These are phyloP conservation scores for Betta splendens DNA, from an alignment of 2,797 vertebrate species.

Conservation along the genomic window DNA sequence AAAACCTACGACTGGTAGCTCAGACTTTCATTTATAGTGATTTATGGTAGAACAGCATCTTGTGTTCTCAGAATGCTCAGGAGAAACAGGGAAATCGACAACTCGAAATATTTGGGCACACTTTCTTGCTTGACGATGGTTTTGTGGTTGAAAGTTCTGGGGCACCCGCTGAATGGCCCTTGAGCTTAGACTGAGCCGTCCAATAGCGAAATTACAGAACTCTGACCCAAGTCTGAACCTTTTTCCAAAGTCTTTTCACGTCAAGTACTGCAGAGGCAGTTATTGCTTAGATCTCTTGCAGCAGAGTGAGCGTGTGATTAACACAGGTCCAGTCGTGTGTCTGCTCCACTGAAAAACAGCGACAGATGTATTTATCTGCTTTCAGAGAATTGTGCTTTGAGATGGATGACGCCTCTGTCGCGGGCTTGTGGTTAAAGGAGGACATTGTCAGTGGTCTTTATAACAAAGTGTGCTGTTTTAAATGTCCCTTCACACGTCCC, in stretches of 20 bases:
- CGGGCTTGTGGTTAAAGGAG: constrained; percentile 27
- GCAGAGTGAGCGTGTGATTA: constrained; percentile 34
- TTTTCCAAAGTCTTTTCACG: neutral
- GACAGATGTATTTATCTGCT: constrained; percentile 50
- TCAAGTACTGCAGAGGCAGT: constrained; percentile 9
- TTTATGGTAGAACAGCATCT: too few relatives aligned
- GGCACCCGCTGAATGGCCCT: neutral
- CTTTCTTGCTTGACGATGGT: neutral
- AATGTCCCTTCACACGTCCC: constrained; percentile 32
- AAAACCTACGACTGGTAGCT: neutral
- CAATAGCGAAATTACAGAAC: neutral
- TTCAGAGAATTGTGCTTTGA: constrained; percentile 37
- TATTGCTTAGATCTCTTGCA: constrained; percentile 8
- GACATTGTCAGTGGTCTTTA: constrained; percentile 51
- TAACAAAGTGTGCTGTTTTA: constrained; percentile 46
- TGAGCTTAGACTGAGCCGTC: neutral
- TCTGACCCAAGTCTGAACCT: neutral
- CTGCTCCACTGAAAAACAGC: constrained; percentile 31
- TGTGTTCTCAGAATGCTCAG: neutral
- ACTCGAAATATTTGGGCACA: neutral
- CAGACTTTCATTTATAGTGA: neutral
- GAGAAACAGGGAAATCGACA: neutral
- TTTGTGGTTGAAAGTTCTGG: neutral
- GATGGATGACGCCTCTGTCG: constrained; percentile 49
- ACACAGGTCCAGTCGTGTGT: constrained; percentile 25